Conservation (phyloP, 2,113 vertebrate genomes). For the Scartelaos histophorus region DNA sequence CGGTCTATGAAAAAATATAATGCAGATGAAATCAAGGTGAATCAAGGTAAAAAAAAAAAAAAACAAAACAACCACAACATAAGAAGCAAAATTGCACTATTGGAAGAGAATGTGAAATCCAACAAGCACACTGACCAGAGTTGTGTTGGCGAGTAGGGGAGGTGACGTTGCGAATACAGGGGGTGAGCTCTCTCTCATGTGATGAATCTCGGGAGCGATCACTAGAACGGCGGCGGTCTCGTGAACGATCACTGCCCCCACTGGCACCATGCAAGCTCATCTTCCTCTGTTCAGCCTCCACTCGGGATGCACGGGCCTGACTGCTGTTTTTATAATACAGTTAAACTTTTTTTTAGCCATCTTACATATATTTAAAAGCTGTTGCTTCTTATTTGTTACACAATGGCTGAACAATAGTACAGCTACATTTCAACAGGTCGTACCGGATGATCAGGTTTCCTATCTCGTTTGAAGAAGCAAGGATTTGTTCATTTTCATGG, state of each 20-base stretch:
- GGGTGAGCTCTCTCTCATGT: conserved; percentile 96
- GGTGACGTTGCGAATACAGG: conserved; percentile 96
- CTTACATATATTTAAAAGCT: neutral
- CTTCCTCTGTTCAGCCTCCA: conserved; percentile 80
- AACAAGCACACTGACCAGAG: conserved; percentile 79
- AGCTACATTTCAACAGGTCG: neutral
- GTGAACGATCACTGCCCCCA: conserved; percentile 90
- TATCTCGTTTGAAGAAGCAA: neutral
- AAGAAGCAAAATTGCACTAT: neutral
- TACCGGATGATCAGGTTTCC: neutral
- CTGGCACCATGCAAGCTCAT: conserved; percentile 95
- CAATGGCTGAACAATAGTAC: neutral
- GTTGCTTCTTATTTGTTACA: neutral
- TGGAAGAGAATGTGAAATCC: neutral
- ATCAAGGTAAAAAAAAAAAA: neutral
- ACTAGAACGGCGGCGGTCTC: conserved; percentile 93
- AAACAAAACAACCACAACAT: neutral
- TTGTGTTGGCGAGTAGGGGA: conserved; percentile 95
- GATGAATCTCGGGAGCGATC: conserved; percentile 97
- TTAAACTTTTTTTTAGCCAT: conserved; percentile 19
- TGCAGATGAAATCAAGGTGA: neutral
- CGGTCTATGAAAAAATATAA: conserved; percentile 77
- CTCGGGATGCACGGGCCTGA: conserved; percentile 80
- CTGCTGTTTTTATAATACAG: conserved; percentile 70
- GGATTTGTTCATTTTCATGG: neutral